Evolutionary conservation across 2,113 vertebrate species (phyloP).

Genomic region (Plestiodon gilberti): DNA sequence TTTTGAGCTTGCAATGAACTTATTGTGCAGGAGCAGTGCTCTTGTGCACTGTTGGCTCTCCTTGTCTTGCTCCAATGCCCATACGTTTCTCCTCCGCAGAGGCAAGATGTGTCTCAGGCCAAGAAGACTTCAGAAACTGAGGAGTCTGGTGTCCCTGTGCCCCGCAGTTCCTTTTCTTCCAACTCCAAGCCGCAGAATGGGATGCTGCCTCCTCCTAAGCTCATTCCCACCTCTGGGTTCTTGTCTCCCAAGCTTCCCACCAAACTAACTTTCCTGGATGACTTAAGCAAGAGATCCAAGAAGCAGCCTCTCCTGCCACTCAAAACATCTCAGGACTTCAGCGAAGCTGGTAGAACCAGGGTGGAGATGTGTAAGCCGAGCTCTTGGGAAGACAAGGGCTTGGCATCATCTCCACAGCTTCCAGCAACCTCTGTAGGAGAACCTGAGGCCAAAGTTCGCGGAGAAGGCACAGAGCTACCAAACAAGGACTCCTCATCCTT

Average conservation of each 20-base stretch:
- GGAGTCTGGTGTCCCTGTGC: slow-evolving; percentile 79
- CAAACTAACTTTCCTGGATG: slow-evolving; percentile 71
- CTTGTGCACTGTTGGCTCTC: neutral
- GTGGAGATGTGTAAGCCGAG: slow-evolving; percentile 65
- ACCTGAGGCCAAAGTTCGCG: slow-evolving; percentile 34
- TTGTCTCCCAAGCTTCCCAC: slow-evolving; percentile 64
- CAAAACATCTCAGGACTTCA: slow-evolving; percentile 39
- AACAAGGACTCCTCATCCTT: slow-evolving; percentile 7
- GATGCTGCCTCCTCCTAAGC: neutral
- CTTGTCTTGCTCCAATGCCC: slow-evolving; percentile 24
- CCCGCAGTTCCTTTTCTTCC: neutral
- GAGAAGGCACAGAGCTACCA: rapidly evolving
- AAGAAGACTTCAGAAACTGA: slow-evolving; percentile 78
- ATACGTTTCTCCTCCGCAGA: slow-evolving; percentile 32
- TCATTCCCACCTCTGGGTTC: slow-evolving; percentile 29
- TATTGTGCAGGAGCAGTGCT: neutral
- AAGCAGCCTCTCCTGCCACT: slow-evolving; percentile 67
- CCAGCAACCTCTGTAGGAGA: slow-evolving; percentile 71
- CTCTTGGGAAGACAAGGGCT: slow-evolving; percentile 70
- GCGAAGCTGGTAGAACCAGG: neutral
- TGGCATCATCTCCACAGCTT: slow-evolving; percentile 76
- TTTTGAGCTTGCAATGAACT: neutral
- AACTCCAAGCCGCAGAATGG: slow-evolving; percentile 63
- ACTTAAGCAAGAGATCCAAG: slow-evolving; percentile 80
- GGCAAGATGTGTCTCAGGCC: slow-evolving; percentile 41